Conservation (phyloP, 2,797 vertebrate genomes). For the Crax fasciolata region DNA sequence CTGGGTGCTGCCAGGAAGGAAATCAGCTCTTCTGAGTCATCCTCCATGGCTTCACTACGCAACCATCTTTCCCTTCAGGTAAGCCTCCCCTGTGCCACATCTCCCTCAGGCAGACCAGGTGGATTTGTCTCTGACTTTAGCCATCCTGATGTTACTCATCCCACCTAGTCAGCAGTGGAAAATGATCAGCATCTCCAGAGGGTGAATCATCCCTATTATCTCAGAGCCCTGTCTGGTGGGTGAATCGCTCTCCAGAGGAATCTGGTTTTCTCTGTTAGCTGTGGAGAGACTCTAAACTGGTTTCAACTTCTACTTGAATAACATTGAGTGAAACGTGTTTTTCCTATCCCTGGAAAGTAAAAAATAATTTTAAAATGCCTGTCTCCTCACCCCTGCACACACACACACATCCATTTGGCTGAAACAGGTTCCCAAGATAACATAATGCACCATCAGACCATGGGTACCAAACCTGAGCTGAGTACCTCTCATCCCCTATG, state of each 20-base stretch:
- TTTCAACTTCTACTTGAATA: background rate
- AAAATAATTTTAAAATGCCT: background rate
- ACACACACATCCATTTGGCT: background rate
- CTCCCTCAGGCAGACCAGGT: conserved; percentile 39
- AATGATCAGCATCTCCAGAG: conserved; percentile 23
- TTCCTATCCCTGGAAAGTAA: background rate
- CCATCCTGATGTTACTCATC: background rate
- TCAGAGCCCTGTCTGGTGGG: background rate
- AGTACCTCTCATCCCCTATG: background rate
- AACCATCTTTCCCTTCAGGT: background rate
- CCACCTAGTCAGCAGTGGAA: conserved; percentile 25
- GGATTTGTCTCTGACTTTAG: background rate
- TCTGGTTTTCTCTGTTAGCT: background rate
- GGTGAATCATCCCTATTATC: conserved; percentile 40
- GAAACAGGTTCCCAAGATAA: background rate
- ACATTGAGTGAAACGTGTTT: background rate
- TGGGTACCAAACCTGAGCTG: background rate
- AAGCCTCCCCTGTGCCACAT: conserved; percentile 4
- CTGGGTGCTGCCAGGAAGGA: background rate
- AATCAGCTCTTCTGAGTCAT: conserved; percentile 23
- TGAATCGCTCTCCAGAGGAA: conserved; percentile 23
- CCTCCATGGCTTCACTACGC: background rate
- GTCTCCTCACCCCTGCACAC: background rate
- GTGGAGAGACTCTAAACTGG: background rate
- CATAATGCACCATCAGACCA: background rate